Base-by-base conservation (phyloP, 2,797 vertebrate genomes). In the Brachymystax lenok region DNA sequence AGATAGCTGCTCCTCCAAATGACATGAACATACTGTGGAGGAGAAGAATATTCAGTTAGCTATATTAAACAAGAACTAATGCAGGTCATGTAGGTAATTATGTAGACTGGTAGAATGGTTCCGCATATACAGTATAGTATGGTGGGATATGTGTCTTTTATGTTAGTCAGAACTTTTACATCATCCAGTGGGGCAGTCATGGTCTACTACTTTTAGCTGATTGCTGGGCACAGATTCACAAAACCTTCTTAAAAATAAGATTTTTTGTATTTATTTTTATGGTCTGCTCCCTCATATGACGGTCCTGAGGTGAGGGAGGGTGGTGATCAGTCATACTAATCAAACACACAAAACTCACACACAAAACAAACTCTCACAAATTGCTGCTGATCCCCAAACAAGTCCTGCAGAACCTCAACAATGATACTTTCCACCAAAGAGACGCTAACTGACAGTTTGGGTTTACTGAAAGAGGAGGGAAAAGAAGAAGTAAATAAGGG, bases 371-470 rank as follows among this genome's bases (percentile, higher is more conserved):
- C 2, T 67, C 92, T 94, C 83, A 97, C 97, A 95, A 97, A 89
- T 77, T 91, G 95, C 83, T 93, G 86, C 85, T 94, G 95, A 28
- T 94, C 90, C 0, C 64, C 17, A 33, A 88, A 94, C 80, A 98
- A 89, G 77, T 96, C 95, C 69, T 90, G 93, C 72, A 94, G 86
- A 2, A 96, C 89, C 0, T 93, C 91, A 5, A 95, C 89, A 28
- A 94, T 88, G 3, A 98, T 93, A 88, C 90, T 94, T 74, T 95
- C 93, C 0, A 94, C 93, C 81, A 95, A 87, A n/a, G 94, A 92
- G 0, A 94, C 89, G 0, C 93, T 95, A 84, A 97, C 63, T 0
- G 94, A 93, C 75, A 95, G 88, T 83, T 91, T 89, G 81, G 94
- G 89, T 59, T 94, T 92, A 79, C 94, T 95, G 83, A 59, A 21